Evolutionary conservation across 2,888 invertebrate species (phyloP), one percentile per base, ranked within the genome.

Genomic region (Pasiphila rectangulata): DNA sequence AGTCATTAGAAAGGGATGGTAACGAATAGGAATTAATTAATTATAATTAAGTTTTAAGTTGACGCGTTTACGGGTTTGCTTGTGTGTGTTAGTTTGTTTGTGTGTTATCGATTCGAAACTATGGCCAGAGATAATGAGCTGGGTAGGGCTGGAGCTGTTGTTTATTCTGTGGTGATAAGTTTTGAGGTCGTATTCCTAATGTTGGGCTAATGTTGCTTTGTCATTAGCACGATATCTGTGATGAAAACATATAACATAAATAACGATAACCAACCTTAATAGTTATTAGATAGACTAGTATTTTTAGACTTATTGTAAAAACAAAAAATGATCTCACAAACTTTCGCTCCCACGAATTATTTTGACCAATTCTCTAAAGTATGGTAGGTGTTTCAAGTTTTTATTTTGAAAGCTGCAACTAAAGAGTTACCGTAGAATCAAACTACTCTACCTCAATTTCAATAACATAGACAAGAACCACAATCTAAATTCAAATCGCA

Each of bases 1-100:
- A 46, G 61, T 50, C 46, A 82, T 56, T 69, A 57, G 85, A 87
- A 70, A 75, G 77, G 77, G 84, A 88, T 68, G 70, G 72, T 69
- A 72, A 75, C 76, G 91, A 91, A 92, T 92, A 91, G 91, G 92
- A 92, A 92, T 92, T 92, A 92, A 92, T 93, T 93, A 93, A 93
- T 93, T 93, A 93, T 93, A 93, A 93, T 93, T 93, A 93, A 93
- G 93, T 93, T 93, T 88, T 93, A 92, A 93, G 93, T 93, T 92
- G 91, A 91, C 91, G 91, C 90, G 90, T 83, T 88, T 87, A 88
- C 84, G 84, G 79, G 23, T 74, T 65, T 69, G 76, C 71, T 68
- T 75, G 85, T 79, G 81, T 83, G 76, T 69, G 64, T 64, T 34
- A 39, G 51, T 77, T 72, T 76, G 75, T 73, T 72, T 76, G 79